Evolutionary conservation across 1,140 invertebrate genomes (phyloP).

Genomic region (Eriosoma lanigerum): DNA sequence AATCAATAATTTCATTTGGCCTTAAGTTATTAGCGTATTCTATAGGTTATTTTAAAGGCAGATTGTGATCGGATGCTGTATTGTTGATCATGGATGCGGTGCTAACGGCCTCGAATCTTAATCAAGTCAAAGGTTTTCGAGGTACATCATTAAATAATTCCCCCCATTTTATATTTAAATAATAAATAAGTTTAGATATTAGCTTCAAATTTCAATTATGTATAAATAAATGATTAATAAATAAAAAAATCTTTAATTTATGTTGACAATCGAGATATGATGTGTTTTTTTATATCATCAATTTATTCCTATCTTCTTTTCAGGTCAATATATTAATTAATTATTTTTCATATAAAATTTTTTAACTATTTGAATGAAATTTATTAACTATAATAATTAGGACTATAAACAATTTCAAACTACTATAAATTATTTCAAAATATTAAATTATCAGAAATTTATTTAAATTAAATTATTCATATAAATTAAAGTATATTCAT

Average conservation of each 20-base stretch:
- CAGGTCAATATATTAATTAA: too few relatives aligned
- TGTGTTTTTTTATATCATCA: background rate
- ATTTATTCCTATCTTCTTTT: too few relatives aligned
- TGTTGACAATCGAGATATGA: background rate
- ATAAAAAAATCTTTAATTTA: background rate
- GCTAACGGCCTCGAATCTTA: conserved; percentile 48
- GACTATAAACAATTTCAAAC: too few relatives aligned
- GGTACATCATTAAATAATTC: conserved; percentile 51
- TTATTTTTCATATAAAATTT: too few relatives aligned
- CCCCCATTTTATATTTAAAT: conserved; percentile 16
- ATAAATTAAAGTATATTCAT: background rate
- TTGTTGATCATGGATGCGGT: conserved; percentile 43
- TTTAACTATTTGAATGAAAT: too few relatives aligned
- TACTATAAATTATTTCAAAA: background rate
- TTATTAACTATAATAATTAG: too few relatives aligned
- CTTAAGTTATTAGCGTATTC: conserved; percentile 48
- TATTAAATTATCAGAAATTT: background rate
- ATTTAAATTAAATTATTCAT: background rate
- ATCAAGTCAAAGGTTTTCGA: conserved; percentile 50
- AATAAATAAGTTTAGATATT: conserved; percentile 24
- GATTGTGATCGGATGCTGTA: conserved; percentile 49
- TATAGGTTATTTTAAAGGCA: conserved; percentile 47
- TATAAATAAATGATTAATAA: conserved; percentile 17
- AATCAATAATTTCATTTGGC: conserved; percentile 48
- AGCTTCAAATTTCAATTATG: background rate